These are phyloP conservation scores for Sorex araneus DNA, from an alignment of 2,113 vertebrate species.

Conservation along the genomic window DNA sequence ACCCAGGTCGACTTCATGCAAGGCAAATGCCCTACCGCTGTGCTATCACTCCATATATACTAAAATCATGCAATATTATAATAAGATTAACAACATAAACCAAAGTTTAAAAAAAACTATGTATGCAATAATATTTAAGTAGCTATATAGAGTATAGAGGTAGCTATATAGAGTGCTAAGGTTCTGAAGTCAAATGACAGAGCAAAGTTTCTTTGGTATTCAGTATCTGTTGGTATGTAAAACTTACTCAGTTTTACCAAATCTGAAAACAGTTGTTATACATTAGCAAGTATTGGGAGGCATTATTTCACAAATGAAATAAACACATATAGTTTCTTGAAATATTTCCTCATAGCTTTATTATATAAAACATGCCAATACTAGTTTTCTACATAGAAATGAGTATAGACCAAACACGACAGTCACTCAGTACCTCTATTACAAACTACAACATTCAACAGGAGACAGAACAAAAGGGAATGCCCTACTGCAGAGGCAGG, in stretches of 20 bases:
- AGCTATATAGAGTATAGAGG: too few relatives aligned
- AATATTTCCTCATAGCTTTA: slow-evolving; percentile 35
- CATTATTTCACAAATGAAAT: slow-evolving; percentile 27
- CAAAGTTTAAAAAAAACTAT: background rate
- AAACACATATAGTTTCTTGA: background rate
- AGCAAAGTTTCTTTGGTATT: slow-evolving; percentile 70
- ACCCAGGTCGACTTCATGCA: too few relatives aligned
- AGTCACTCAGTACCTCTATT: too few relatives aligned
- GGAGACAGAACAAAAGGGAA: too few relatives aligned
- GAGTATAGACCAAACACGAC: too few relatives aligned
- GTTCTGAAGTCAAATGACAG: slow-evolving; percentile 71
- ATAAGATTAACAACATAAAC: background rate
- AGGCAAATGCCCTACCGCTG: too few relatives aligned
- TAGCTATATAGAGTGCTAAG: too few relatives aligned
- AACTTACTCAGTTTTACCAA: slow-evolving; percentile 61
- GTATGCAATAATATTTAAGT: too few relatives aligned
- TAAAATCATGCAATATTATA: too few relatives aligned
- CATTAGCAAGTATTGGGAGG: slow-evolving; percentile 60
- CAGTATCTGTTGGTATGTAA: background rate
- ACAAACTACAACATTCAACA: too few relatives aligned
- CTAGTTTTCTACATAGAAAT: slow-evolving; percentile 25
- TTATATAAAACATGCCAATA: background rate
- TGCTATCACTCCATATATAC: too few relatives aligned
- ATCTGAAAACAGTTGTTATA: slow-evolving; percentile 29
- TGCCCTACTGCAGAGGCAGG: too few relatives aligned